phyloP scores from a whole-genome alignment of 2,113 vertebrate species.

The Lophotis ruficrista region DNA sequence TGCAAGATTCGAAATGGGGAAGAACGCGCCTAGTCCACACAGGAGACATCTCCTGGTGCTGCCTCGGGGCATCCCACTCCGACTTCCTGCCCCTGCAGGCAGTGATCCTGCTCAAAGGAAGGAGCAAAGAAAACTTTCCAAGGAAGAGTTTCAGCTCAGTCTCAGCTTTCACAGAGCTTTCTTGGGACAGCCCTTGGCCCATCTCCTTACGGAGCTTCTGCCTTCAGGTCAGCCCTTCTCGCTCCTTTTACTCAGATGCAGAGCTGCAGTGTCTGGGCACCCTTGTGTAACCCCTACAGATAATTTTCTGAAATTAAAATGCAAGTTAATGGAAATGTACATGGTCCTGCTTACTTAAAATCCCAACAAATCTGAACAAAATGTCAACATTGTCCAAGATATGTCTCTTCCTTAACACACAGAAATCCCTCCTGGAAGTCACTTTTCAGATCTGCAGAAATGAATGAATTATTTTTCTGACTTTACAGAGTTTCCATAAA shows the following conservation, averaged over 20 bases:
- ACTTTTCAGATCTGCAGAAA: neutral
- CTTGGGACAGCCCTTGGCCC: neutral
- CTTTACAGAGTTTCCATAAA: neutral
- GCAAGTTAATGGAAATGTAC: neutral
- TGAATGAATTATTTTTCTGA: neutral
- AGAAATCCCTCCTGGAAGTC: neutral
- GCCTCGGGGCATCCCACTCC: rapidly evolving
- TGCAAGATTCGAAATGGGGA: neutral
- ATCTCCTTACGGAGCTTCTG: neutral
- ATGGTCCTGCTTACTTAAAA: neutral
- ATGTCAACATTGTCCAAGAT: neutral
- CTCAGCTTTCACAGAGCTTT: neutral
- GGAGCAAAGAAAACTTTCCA: neutral
- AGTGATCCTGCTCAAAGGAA: neutral
- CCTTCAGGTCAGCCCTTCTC: neutral
- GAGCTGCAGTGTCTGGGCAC: neutral
- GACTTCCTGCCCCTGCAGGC: neutral
- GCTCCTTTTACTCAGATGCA: neutral
- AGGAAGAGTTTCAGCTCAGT: neutral
- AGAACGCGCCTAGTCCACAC: rapidly evolving
- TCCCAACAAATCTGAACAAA: neutral
- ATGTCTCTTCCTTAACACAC: neutral
- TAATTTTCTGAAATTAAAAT: neutral
- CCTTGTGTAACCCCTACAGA: neutral
- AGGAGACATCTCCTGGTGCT: neutral